Evolutionary conservation across 2,888 invertebrate genomes (phyloP).

Genomic region (Morpho deidamia): DNA sequence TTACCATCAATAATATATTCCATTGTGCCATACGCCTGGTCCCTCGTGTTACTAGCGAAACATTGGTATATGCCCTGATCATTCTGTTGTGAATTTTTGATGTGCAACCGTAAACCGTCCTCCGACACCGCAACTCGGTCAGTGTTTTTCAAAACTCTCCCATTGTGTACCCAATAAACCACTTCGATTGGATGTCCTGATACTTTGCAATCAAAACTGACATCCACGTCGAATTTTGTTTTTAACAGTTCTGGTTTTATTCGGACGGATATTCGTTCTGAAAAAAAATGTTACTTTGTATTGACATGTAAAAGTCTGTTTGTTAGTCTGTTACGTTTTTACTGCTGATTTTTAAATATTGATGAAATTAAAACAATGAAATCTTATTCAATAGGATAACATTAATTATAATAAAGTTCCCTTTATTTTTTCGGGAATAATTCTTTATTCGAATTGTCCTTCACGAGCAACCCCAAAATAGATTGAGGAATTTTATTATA

Average conservation of each 20-base stretch:
- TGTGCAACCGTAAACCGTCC: conserved; percentile 73
- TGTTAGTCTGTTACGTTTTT: neutral
- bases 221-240: conserved; percentile 90
- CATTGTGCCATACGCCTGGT: conserved; percentile 89
- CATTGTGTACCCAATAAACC: conserved; percentile 90
- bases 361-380: too few relatives aligned
- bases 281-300: too few relatives aligned
- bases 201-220: conserved; percentile 91
- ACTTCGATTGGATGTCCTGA: conserved; percentile 91
- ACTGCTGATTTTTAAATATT: neutral
- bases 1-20: conserved; percentile 89
- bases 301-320: too few relatives aligned
- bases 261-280: conserved; percentile 88
- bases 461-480: too few relatives aligned
- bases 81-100: conserved; percentile 84
- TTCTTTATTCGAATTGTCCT: too few relatives aligned
- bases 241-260: conserved; percentile 87
- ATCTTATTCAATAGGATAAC: too few relatives aligned
- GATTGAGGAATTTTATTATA: too few relatives aligned
- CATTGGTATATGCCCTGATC: conserved; percentile 97
- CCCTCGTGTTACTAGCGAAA: conserved; percentile 89
- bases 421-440: too few relatives aligned
- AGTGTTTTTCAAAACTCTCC: conserved; percentile 78
- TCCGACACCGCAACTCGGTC: conserved; percentile 77
- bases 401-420: too few relatives aligned